phyloP scores from a whole-genome alignment of 2,888 invertebrate species.

The Podotricha telesiphe region DNA sequence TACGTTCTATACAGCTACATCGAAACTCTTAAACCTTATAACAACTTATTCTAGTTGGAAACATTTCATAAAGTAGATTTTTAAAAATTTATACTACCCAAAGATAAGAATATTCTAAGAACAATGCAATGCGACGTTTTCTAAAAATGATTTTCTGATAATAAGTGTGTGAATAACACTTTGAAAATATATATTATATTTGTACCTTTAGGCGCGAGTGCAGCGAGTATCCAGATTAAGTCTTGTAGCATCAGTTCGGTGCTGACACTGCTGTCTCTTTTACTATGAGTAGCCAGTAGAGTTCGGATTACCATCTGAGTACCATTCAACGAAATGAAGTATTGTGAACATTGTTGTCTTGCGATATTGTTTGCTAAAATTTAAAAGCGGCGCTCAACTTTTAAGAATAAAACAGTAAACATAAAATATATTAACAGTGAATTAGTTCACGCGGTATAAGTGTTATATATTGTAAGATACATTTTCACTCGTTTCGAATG shows the following conservation, averaged over 20 bases:
- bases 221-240: slow-evolving; percentile 84
- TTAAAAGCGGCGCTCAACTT: not conserved
- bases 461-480: not conserved
- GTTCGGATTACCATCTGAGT: slow-evolving; percentile 83
- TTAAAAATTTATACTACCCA: too few relatives aligned
- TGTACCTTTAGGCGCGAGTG: slow-evolving; percentile 82
- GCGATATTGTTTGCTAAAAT: slow-evolving; percentile 81
- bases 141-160: too few relatives aligned
- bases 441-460: not conserved
- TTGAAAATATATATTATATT: too few relatives aligned
- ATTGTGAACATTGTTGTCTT: slow-evolving; percentile 78
- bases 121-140: too few relatives aligned
- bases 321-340: slow-evolving; percentile 81
- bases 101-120: too few relatives aligned
- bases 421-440: not conserved
- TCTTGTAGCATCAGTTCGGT: slow-evolving; percentile 83
- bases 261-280: slow-evolving; percentile 78
- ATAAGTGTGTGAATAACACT: too few relatives aligned
- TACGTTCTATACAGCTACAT: too few relatives aligned
- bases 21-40: too few relatives aligned
- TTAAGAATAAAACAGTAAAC: not conserved
- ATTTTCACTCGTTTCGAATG: not conserved
- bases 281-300: slow-evolving; percentile 77
- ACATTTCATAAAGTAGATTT: too few relatives aligned
- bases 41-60: too few relatives aligned